These are phyloP conservation scores for Anoplophora glabripennis DNA, from an alignment of 1,140 invertebrate genomes.

Conservation along the genomic window DNA sequence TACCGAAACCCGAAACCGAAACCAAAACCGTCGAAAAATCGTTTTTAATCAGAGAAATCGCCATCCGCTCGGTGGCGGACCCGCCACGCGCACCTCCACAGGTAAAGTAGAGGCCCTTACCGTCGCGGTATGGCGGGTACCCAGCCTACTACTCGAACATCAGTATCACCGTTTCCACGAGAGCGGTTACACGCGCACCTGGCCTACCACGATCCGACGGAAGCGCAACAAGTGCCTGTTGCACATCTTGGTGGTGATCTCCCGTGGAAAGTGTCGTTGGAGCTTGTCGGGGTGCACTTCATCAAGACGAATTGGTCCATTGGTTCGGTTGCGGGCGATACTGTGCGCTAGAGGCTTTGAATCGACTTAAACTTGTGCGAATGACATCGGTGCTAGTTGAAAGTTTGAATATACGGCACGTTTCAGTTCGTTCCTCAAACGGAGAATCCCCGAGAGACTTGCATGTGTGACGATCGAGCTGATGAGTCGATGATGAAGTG, in stretches of 20 bases:
- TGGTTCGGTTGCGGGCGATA: too few relatives aligned
- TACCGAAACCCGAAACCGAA: too few relatives aligned
- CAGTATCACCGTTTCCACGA: constrained; percentile 19
- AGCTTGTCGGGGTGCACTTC: too few relatives aligned
- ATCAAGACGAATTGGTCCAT: too few relatives aligned
- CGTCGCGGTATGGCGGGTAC: constrained; percentile 30
- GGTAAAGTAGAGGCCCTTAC: constrained; percentile 23
- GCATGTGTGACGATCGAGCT: constrained; percentile 27
- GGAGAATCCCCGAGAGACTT: constrained; percentile 18
- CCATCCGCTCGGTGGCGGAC: too few relatives aligned
- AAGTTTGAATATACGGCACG: constrained; percentile 8
- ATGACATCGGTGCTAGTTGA: too few relatives aligned
- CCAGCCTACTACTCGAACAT: constrained; percentile 29
- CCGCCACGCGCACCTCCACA: constrained; percentile 11
- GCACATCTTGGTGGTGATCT: background rate
- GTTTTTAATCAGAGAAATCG: too few relatives aligned
- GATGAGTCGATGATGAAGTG: constrained; percentile 25
- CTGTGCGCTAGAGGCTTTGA: too few relatives aligned
- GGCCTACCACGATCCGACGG: constrained; percentile 15
- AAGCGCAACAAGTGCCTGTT: constrained; percentile 21
- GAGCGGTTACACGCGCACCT: constrained; percentile 17
- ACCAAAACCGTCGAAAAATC: too few relatives aligned
- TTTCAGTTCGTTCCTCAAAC: constrained; percentile 22
- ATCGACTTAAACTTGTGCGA: too few relatives aligned
- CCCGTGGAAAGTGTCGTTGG: too few relatives aligned